Evolutionary conservation across 2,797 vertebrate genomes (phyloP), one percentile per base, ranked within the genome.

Genomic region (Salmo trutta): DNA sequence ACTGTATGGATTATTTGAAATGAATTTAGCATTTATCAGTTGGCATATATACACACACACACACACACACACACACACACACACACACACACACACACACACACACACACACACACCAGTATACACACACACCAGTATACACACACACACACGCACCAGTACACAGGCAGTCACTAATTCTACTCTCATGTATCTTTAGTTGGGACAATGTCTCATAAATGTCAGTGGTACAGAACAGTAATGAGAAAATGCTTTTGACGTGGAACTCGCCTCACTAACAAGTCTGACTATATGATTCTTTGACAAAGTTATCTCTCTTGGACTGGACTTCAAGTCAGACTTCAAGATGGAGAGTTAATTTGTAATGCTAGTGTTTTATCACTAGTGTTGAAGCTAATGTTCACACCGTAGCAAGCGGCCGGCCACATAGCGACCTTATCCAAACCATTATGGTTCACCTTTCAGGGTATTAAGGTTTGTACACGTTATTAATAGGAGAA

Each of bases 401-500:
- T 71, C 70, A 47, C n/a, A 5, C 41, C 41, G 41, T 47, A 51
- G 69, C 36, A 27, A 52, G 15, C 52, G 15, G 24, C 29, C 27
- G 27, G 52, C 71, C 70, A 41, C 53, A 64, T 17, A 71, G 77
- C 15, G 3, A 6, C 12, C 66, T 31, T 54, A 10, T 68, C 75
- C 33, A 27, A 27, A 47, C 27, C 52, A 17, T 15, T 31, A 16
- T 3, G 10, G 14, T 59, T 86, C 73, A 75, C 75, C 69, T 12
- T 86, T 88, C 85, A 88, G 86, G 84, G 81, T 86, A 70, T 88
- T 88, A 82, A 80, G 72, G 82, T 85, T 84, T 88, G 51, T 85
- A 82, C 74, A 52, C 65, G 29, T 14, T 14, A 51, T 47, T 47
- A 47, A 47, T 12, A 47, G 41, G 53, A 59, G 19, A 27, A 21